These are phyloP conservation scores for Mamestra configurata DNA, from an alignment of 1,140 invertebrate genomes.

Conservation along the genomic window DNA sequence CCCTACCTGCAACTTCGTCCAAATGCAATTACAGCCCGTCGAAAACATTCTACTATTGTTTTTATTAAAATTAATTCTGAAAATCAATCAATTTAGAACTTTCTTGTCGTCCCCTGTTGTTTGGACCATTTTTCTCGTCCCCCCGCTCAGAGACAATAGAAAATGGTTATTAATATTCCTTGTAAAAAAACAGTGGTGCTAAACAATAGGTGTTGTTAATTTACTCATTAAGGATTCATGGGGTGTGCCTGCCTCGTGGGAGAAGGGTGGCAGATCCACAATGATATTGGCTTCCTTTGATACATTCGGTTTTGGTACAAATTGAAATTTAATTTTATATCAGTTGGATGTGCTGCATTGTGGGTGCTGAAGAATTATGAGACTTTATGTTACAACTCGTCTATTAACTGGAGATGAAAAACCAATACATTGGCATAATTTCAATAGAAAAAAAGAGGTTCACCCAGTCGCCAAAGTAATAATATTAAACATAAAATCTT, in stretches of 20 bases:
- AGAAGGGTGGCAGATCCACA: slow-evolving; percentile 32
- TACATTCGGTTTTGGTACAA: slow-evolving; percentile 61
- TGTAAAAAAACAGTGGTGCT: slow-evolving; percentile 80
- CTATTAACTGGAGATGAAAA: not conserved
- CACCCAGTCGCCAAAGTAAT: not conserved
- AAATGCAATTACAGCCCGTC: slow-evolving; percentile 77
- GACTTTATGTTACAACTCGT: not conserved
- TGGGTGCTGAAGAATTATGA: not conserved
- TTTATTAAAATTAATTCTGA: slow-evolving; percentile 85
- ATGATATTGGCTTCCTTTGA: slow-evolving; percentile 74
- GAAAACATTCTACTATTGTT: slow-evolving; percentile 77
- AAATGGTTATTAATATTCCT: slow-evolving; percentile 85
- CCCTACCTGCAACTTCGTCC: slow-evolving; percentile 56
- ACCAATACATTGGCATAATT: not conserved
- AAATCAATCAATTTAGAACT: slow-evolving; percentile 82
- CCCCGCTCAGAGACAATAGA: slow-evolving; percentile 72
- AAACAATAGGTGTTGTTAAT: slow-evolving; percentile 87
- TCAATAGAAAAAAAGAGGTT: not conserved
- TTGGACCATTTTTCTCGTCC: slow-evolving; percentile 77
- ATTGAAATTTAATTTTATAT: slow-evolving; percentile 52
- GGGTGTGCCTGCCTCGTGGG: slow-evolving; percentile 60
- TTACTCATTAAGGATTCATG: slow-evolving; percentile 86
- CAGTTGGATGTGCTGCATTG: slow-evolving; percentile 10
- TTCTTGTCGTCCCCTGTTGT: slow-evolving; percentile 63
- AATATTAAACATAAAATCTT: slow-evolving; percentile 25